Evolutionary conservation across 2,113 vertebrate genomes (phyloP), one percentile per base, ranked within the genome.

Genomic region (Chitala chitala): DNA sequence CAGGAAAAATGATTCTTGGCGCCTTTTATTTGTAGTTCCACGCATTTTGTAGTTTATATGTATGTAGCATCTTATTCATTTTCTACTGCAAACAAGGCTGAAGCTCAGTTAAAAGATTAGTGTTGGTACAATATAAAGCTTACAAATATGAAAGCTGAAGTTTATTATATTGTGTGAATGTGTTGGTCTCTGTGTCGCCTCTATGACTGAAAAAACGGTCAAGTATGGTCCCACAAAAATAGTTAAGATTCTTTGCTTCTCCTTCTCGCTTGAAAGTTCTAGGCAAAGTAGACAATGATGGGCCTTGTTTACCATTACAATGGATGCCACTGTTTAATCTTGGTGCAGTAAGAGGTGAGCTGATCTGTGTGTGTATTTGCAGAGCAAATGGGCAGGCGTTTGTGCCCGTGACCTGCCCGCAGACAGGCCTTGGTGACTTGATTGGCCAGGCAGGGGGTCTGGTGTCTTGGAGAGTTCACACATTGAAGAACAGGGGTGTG

Each of bases 261-360:
- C n/a, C 26, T n/a, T 26, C 29, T 17, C 31, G 4, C 9, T 5
- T 17, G 55, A 36, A 46, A 29, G 29, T 31, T 2, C 29, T 0
- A 24, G 17, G 15, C n/a, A 1, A 20, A 9, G 31, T 26, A 12
- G 42, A 64, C 72, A 73, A 26, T 46, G 70, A 29, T 12, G 5
- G 58, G 10, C n/a, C 58, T 73, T 63, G 46, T 72, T 40, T 51
- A 15, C 38, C 12, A 17, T 42, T 44, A 63, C 56, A 61, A 73
- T 63, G 55, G 71, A 22, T 4, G 71, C 56, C 72, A 50, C 42
- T 72, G 53, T 73, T 3, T 63, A 46, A 24, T 56, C 48, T 20
- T 58, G 29, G 44, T 10, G 26, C 72, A 61, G 29, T 9, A 24
- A 1, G 56, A 73, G 71, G 71, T 63, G 56, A 73, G 56, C 26